These are phyloP conservation scores for Drosophila meridiana DNA, from an alignment of 2,888 invertebrate genomes.

Conservation along the genomic window DNA sequence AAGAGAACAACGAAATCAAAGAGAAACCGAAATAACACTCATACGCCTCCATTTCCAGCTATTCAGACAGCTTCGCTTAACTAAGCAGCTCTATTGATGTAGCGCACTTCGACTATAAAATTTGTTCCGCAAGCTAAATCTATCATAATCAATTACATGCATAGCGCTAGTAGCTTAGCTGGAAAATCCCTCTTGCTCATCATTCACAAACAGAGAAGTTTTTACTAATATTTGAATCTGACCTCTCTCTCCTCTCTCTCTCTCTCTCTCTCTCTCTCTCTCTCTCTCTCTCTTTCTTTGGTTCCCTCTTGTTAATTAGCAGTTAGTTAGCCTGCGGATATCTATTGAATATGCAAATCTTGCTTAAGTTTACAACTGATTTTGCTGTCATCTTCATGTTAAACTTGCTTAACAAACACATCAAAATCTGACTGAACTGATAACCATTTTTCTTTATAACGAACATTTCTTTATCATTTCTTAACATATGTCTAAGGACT, in stretches of 20 bases:
- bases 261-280: not conserved
- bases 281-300: not conserved
- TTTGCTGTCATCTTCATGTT: not conserved
- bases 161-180: conserved; percentile 23
- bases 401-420: not conserved
- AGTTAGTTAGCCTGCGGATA: not conserved
- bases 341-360: not conserved
- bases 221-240: not conserved
- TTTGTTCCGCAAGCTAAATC: conserved; percentile 8
- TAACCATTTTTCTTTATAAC: no score
- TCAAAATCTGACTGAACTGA: no score
- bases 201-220: conserved; percentile 11
- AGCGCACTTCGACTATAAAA: conserved; percentile 20
- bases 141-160: conserved; percentile 47
- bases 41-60: conserved; percentile 6
- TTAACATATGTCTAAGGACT: no score
- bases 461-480: not conserved
- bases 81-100: conserved; percentile 12
- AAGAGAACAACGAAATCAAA: not conserved
- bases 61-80: not conserved
- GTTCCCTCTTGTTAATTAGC: not conserved
- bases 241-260: not conserved
- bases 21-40: not conserved
- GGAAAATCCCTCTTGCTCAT: conserved; percentile 61
- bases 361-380: not conserved